Evolutionary conservation across 2,888 invertebrate genomes (phyloP).

Genomic region (Pollenia labialis): DNA sequence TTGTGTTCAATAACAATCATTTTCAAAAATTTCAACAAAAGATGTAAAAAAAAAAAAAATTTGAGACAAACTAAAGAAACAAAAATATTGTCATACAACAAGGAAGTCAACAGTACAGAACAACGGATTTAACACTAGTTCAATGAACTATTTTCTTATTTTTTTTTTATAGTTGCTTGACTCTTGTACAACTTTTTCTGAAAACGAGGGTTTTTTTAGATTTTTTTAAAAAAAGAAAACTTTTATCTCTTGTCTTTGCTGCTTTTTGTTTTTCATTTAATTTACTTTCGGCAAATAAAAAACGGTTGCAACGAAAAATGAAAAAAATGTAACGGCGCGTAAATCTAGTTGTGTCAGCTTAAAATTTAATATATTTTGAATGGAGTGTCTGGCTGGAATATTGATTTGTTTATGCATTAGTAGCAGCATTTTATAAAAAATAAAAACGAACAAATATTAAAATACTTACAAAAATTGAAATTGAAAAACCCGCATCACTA

Average conservation of each 20-base stretch:
- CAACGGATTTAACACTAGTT: constrained; percentile 56
- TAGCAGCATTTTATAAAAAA: background rate
- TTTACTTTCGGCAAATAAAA: constrained; percentile 3
- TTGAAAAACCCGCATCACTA: background rate
- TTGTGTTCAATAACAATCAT: constrained; percentile 59
- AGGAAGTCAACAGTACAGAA: constrained; percentile 58
- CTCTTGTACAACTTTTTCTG: background rate
- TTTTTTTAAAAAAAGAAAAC: background rate
- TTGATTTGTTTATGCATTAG: constrained; percentile 30
- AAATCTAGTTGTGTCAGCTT: constrained; percentile 53
- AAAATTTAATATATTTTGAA: constrained; percentile 52
- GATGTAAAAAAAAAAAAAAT: background rate
- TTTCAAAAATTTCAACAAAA: constrained; percentile 7
- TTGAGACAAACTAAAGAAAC: background rate
- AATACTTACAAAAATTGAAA: background rate
- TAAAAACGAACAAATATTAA: background rate
- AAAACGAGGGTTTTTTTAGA: constrained; percentile 15
- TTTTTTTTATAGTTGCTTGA: constrained; percentile 28
- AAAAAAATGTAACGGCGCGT: constrained; percentile 27
- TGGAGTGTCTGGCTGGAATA: constrained; percentile 47
- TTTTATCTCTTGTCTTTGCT: constrained; percentile 9
- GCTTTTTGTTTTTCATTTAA: constrained; percentile 21
- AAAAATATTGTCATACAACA: constrained; percentile 24
- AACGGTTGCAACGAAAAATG: background rate
- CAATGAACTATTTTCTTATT: constrained; percentile 46